phyloP scores from a whole-genome alignment of 2,888 invertebrate species.

The Hemaris fuciformis region DNA sequence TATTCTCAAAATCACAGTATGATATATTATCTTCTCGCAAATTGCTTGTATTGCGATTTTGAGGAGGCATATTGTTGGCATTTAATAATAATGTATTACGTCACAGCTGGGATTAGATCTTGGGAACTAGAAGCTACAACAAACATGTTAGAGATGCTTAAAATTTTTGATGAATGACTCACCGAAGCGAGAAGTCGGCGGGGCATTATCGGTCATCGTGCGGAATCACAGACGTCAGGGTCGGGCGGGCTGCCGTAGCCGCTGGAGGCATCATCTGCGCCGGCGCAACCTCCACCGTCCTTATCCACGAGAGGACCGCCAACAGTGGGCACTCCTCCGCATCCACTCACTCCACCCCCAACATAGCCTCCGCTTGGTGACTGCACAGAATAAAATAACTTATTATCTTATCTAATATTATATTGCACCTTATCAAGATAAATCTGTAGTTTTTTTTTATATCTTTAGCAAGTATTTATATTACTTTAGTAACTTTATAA shows the following conservation, averaged over 20 bases:
- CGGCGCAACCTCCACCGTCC: slow-evolving; percentile 69
- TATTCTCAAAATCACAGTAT: too few species aligned
- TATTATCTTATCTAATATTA: too few species aligned
- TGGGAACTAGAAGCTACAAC: background rate
- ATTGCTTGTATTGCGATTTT: too few species aligned
- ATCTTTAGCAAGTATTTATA: too few species aligned
- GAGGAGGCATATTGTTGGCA: background rate
- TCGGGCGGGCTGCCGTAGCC: slow-evolving; percentile 90
- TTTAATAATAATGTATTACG: background rate
- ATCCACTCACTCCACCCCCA: slow-evolving; percentile 53
- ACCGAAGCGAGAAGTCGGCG: slow-evolving; percentile 78
- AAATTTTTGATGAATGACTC: slow-evolving; percentile 19
- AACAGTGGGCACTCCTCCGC: slow-evolving; percentile 47
- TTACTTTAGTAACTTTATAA: too few species aligned
- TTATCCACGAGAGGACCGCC: slow-evolving; percentile 60
- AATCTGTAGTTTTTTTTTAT: too few species aligned
- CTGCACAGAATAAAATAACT: slow-evolving; percentile 33
- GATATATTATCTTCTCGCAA: too few species aligned
- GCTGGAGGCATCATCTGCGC: slow-evolving; percentile 87
- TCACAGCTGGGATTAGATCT: background rate
- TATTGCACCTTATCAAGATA: too few species aligned
- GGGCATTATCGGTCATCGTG: slow-evolving; percentile 74
- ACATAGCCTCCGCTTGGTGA: slow-evolving; percentile 72
- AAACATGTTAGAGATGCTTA: background rate
- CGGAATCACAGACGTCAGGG: slow-evolving; percentile 83